phyloP scores from a whole-genome alignment of 2,113 vertebrate genomes.

The Amphiprion ocellaris region DNA sequence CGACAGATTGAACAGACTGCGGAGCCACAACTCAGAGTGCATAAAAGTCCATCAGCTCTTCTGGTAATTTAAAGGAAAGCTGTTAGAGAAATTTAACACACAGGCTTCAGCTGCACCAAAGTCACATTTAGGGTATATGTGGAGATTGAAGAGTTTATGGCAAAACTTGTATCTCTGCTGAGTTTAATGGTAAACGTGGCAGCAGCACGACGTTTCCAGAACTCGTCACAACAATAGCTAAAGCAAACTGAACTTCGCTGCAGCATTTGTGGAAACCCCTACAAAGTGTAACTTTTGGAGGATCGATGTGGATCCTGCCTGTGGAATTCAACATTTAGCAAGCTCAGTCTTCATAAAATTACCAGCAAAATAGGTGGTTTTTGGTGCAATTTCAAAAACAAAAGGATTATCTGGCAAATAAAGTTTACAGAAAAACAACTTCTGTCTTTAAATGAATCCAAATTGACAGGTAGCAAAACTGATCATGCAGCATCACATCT shows the following conservation, averaged over 20 bases:
- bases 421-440: no score
- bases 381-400: background rate
- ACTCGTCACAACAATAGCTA: conserved; percentile 47
- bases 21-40: conserved; percentile 27
- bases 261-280: conserved; percentile 58
- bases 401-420: background rate
- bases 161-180: conserved; percentile 17
- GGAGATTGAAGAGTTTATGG: conserved; percentile 29
- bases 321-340: conserved; percentile 5
- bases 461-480: no score
- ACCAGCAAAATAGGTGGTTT: background rate
- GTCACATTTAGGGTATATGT: conserved; percentile 32
- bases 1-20: conserved; percentile 30
- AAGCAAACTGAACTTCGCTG: conserved; percentile 54
- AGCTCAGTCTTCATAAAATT: background rate
- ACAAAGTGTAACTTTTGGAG: conserved; percentile 34
- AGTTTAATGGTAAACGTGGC: conserved; percentile 24
- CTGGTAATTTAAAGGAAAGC: conserved; percentile 33
- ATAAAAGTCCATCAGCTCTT: conserved; percentile 18
- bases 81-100: conserved; percentile 23
- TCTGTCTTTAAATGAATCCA: no score
- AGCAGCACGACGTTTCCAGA: conserved; percentile 51
- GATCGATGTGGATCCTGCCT: conserved; percentile 13
- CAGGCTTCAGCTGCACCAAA: conserved; percentile 31
- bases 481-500: no score